Base-by-base conservation (phyloP, 2,888 invertebrate species). In the Halictus ligatus region DNA sequence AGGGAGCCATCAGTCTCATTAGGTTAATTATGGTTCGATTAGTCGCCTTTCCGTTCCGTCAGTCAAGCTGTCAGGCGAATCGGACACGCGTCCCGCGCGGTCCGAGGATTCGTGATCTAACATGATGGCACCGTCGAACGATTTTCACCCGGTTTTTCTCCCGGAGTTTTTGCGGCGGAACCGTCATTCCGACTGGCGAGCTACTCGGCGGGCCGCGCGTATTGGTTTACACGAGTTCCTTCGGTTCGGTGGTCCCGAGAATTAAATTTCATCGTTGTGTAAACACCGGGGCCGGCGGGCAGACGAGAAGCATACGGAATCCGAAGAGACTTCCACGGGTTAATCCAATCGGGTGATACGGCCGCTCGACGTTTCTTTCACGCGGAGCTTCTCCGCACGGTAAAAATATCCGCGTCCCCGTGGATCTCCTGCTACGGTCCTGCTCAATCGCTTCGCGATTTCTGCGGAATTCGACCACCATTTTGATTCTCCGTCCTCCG, bases 211-310 rank as follows among this genome's bases (percentile, higher is more conserved):
- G 58, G n/a, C 58, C 3, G 48, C 46, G 46, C 58, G 91, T 92
- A 91, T 91, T 90, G 88, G 91, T 89, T 91, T 91, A 91, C 91
- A 90, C 84, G 86, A 86, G 86, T 88, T 86, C 78, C 87, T 87
- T 87, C 84, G 77, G 89, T 89, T 90, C 88, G 88, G 84, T 87
- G 91, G 92, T 92, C 91, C 80, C 86, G 85, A 80, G 93, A 93
- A 93, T 93, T 91, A 90, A 93, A 92, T 93, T 93, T 93, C 93
- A 93, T 89, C 91, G 88, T 85, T 92, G 89, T 89, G 85, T 90
- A 93, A 93, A 93, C 92, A 93, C 81, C 78, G 76, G n/a, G 60
- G 60, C 73, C 21, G 82, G 71, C 75, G 60, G 74, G 72, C 84
- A 88, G 91, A 90, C 88, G 83, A 88, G 89, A 91, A 89, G 91